Evolutionary conservation across 1,140 invertebrate genomes (phyloP).

Genomic region (Drosophila teissieri): DNA sequence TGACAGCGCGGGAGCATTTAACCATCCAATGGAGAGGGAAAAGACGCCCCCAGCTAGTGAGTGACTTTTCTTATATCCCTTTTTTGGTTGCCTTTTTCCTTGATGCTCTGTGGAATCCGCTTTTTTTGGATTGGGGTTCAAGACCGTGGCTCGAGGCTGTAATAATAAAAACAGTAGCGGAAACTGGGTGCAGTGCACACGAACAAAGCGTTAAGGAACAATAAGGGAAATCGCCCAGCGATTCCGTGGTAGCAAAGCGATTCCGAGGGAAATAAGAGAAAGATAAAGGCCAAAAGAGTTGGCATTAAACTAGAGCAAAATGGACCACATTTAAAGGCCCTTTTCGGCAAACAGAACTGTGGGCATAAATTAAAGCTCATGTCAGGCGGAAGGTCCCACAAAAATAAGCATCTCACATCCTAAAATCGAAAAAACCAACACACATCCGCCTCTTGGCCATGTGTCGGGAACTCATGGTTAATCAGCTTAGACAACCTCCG

Average conservation of each 20-base stretch:
- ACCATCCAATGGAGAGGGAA: conserved; percentile 46
- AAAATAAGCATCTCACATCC: conserved; percentile 37
- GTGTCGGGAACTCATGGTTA: conserved; percentile 66
- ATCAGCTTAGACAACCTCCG: conserved; percentile 67
- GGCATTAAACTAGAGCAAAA: conserved; percentile 69
- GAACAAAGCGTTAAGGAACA: conserved; percentile 48
- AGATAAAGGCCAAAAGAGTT: conserved; percentile 61
- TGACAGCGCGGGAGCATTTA: conserved; percentile 74
- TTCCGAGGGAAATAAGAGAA: conserved; percentile 1
- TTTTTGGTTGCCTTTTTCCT: conserved; percentile 21
- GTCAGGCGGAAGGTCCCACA: conserved; percentile 2
- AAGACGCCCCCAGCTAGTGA: conserved; percentile 22
- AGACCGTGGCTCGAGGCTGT: conserved; percentile 59
- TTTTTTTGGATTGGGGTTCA: conserved; percentile 13
- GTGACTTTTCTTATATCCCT: conserved; percentile 59
- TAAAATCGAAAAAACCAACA: conserved; percentile 24
- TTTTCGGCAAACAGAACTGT: conserved; percentile 14
- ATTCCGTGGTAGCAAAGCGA: conserved; percentile 60
- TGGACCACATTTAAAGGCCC: conserved; percentile 48
- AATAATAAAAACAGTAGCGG: conserved; percentile 75
- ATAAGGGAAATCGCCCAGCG: conserved; percentile 65
- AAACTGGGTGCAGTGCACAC: conserved; percentile 66
- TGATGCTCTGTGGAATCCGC: neutral
- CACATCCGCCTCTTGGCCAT: conserved; percentile 36
- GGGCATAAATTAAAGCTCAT: conserved; percentile 21